A percentile compares a stretch with the other conserved stretches of the same genome.
These are phyloP conservation scores for Plumapathes pennacea DNA, from an alignment of 92 coral and sea anemone species.

Conservation along the genomic window DNA sequence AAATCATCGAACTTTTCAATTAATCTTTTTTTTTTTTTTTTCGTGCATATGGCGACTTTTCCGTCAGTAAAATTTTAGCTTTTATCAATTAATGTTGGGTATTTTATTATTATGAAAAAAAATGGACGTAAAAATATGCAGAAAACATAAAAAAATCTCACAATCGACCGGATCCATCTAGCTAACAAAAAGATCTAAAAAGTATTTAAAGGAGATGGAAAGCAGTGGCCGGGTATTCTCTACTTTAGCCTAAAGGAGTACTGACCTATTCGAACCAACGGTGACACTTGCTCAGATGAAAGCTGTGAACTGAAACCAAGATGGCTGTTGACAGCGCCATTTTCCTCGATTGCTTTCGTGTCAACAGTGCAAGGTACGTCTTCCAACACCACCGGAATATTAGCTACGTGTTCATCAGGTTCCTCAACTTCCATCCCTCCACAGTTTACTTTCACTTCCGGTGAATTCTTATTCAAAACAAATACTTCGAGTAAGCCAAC, in stretches of 20 bases:
- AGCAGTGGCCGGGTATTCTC: no score
- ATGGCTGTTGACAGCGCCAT: slow-evolving; percentile 32
- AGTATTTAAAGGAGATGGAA: neutral
- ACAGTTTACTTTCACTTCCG: slow-evolving; percentile 30
- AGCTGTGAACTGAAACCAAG: slow-evolving; percentile 58
- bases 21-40: no score
- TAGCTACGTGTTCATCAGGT: slow-evolving; percentile 25
- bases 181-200: neutral
- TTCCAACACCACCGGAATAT: slow-evolving; percentile 23
- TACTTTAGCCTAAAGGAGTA: no score
- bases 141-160: no score
- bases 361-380: slow-evolving; percentile 60
- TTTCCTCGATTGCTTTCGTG: slow-evolving; percentile 70
- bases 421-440: slow-evolving; percentile 38
- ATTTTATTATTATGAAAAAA: no score
- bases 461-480: slow-evolving; percentile 77
- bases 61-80: no score
- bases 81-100: no score
- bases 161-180: no score
- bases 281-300: slow-evolving; percentile 49
- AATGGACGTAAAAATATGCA: no score
- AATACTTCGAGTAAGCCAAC: slow-evolving; percentile 73
- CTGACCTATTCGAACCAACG: slow-evolving; percentile 56
- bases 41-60: no score
- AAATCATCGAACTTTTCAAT: no score